Evolutionary conservation across 2,797 vertebrate species (phyloP).

Genomic region (Nannoperca obscura): DNA sequence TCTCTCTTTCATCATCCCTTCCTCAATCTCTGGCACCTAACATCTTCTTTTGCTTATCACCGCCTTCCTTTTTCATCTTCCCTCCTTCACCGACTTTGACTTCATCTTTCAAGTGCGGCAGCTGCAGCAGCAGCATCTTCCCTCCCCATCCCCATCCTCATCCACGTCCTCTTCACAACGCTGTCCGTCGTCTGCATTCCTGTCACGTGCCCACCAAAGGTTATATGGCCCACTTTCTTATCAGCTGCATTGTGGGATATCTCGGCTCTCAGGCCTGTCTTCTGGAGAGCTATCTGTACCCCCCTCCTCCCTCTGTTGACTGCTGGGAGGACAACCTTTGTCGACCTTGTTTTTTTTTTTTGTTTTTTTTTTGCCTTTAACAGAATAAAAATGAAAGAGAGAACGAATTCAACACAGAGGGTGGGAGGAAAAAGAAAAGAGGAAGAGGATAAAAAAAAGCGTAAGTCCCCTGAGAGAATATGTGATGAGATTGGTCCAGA

Average conservation of each 20-base stretch:
- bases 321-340: constrained; percentile 77
- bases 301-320: constrained; percentile 74
- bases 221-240: constrained; percentile 88
- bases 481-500: constrained; percentile 80
- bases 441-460: constrained; percentile 52
- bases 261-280: constrained; percentile 77
- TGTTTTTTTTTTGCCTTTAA: constrained; percentile 76
- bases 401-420: constrained; percentile 71
- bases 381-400: constrained; percentile 83
- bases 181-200: constrained; percentile 82
- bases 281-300: constrained; percentile 79
- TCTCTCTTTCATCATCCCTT: constrained; percentile 59
- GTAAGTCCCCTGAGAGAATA: constrained; percentile 77
- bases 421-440: constrained; percentile 64
- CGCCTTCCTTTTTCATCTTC: constrained; percentile 67
- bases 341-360: constrained; percentile 81
- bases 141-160: constrained; percentile 61
- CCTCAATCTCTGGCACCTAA: constrained; percentile 66
- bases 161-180: constrained; percentile 65
- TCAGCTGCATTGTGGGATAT: constrained; percentile 91
- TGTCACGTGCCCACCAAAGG: constrained; percentile 84
- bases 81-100: constrained; percentile 77
- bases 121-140: constrained; percentile 64
- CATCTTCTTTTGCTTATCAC: constrained; percentile 84
- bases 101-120: constrained; percentile 78